Evolutionary conservation across 2,113 vertebrate species (phyloP).

Genomic region (Gallinago jamesoni): DNA sequence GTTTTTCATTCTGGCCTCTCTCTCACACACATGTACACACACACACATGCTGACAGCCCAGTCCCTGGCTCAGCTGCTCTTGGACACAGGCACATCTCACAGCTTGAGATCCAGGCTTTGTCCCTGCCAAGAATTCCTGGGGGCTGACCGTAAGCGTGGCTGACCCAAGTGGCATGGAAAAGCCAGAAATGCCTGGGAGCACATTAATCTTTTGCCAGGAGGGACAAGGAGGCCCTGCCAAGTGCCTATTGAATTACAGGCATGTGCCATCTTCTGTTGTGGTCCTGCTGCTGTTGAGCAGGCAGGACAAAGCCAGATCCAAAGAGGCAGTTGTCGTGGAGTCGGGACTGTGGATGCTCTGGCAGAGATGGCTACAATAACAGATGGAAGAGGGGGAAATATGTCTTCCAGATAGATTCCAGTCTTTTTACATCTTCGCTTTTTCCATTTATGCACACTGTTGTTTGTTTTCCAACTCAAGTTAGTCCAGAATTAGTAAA

Average conservation of each 20-base stretch:
- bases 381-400: not conserved
- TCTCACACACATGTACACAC: not conserved
- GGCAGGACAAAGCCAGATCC: not conserved
- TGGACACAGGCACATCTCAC: not conserved
- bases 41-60: not conserved
- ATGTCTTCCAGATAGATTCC: not conserved
- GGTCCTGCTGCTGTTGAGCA: not conserved
- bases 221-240: not conserved
- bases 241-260: not conserved
- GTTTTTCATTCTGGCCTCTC: not conserved
- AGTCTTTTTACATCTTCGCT: not conserved
- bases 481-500: not conserved
- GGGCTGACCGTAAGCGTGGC: not conserved
- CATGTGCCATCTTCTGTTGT: not conserved
- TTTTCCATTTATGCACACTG: not conserved
- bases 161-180: not conserved
- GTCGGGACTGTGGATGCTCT: not conserved
- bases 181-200: not conserved
- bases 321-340: not conserved
- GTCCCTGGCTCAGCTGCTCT: not conserved
- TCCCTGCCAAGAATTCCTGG: constrained; percentile 42
- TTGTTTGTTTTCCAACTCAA: not conserved
- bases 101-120: not conserved
- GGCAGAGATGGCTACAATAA: not conserved
- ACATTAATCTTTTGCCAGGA: not conserved